Base-by-base conservation (phyloP, 2,888 invertebrate species). In the Eupithecia insigniata region DNA sequence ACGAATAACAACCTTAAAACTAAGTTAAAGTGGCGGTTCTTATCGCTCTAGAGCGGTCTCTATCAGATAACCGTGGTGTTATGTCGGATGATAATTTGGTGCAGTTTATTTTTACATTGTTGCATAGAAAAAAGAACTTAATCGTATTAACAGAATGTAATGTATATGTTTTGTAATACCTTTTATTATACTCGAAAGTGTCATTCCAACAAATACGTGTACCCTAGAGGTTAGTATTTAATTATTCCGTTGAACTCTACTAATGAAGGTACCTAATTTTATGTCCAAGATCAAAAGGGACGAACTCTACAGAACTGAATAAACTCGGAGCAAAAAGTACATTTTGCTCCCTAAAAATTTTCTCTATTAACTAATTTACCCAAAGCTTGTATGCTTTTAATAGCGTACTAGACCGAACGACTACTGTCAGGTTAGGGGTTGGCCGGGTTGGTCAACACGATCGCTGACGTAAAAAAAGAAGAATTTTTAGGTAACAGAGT, bases 351-450 rank as follows among this genome's bases (percentile, higher is more conserved):
- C 12, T 14, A 3, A 26, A 55, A 55, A 55, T 26, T 51, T 22
- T 69, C 22, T 39, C 14, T 32, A 55, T 55, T 39, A 62, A 16
- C 22, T n/a, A 36, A 34, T 64, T 60, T 2, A 67, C 30, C 43
- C 64, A 58, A 34, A 32, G 64, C 70, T 70, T 18, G 58, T 34
- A 58, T 67, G 64, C 65, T 43, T 73, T 62, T 39, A 72, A 73
- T 70, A 68, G 70, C 51, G 51, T 39, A 73, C 67, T 70, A 70
- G 70, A 70, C 65, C 66, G 32, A 70, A 73, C 68, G 68, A 68
- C 73, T 78, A 72, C n/a, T n/a, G n/a, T n/a, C n/a, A n/a, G n/a
- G n/a, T n/a, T n/a, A n/a, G n/a, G n/a, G n/a, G n/a, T n/a, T n/a
- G n/a, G n/a, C n/a, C n/a, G n/a, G n/a, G n/a, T n/a, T n/a, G n/a